Conservation (phyloP, 2,113 vertebrate genomes). For the Copsychus sechellarum region DNA sequence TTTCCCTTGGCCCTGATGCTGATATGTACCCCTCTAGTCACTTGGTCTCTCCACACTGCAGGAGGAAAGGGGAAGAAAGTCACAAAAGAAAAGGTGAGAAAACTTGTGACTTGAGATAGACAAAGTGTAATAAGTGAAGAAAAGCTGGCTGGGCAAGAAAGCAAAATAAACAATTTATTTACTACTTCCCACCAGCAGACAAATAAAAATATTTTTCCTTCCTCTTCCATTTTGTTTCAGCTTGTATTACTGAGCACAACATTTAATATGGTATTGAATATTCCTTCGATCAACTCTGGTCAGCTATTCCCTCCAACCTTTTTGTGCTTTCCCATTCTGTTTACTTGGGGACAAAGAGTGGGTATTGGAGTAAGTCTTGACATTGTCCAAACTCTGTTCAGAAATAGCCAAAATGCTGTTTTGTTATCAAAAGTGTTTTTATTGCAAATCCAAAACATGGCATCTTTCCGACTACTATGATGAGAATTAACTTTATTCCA, state of each 20-base stretch:
- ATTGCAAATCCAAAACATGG: neutral
- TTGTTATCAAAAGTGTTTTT: neutral
- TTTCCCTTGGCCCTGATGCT: neutral
- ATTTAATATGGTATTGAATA: neutral
- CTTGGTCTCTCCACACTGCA: neutral
- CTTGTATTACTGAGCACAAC: neutral
- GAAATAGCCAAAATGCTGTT: neutral
- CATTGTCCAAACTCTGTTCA: neutral
- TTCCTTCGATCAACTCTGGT: neutral
- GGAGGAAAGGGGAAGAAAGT: neutral
- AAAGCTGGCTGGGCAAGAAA: neutral
- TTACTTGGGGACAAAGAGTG: rapidly evolving
- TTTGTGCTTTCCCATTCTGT: neutral
- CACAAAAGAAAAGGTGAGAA: neutral
- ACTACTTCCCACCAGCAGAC: neutral
- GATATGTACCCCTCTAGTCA: neutral
- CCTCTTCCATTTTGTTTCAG: rapidly evolving
- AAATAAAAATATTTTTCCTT: neutral
- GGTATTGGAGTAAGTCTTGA: neutral
- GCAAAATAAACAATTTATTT: neutral
- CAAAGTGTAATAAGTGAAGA: neutral
- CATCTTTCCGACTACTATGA: neutral
- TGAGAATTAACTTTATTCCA: neutral
- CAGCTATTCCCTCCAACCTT: neutral
- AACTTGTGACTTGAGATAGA: neutral